Percentiles rank a stretch among this genome's conserved stretches.
phyloP scores from a whole-genome alignment of 2,113 vertebrate species.

The Pyrgilauda ruficollis region DNA sequence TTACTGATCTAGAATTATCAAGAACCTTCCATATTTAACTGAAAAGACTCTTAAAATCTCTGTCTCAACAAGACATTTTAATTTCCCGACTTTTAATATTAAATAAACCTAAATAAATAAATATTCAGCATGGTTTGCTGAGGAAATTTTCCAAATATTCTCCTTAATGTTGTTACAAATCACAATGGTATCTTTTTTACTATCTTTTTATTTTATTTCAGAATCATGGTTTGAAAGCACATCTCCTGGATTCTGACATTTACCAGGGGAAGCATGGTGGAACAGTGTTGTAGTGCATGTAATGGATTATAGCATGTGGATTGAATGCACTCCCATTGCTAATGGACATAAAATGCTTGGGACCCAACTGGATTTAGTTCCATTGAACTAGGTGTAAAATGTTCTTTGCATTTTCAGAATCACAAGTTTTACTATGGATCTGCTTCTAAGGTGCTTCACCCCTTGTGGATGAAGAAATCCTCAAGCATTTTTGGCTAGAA shows the following conservation, averaged over 20 bases:
- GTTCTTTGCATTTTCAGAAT: not conserved
- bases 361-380: rapidly evolving
- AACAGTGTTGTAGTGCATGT: not conserved
- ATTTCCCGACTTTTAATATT: not conserved
- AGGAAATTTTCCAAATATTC: not conserved
- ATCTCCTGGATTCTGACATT: not conserved
- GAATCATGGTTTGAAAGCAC: not conserved
- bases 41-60: not conserved
- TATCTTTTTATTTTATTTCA: not conserved
- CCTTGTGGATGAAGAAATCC: not conserved
- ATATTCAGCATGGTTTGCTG: not conserved
- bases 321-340: rapidly evolving
- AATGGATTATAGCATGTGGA: rapidly evolving
- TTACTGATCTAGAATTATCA: not conserved
- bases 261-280: rapidly evolving
- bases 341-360: not conserved
- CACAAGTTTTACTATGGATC: not conserved
- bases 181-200: not conserved
- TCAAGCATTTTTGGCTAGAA: not conserved
- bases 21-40: not conserved
- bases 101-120: slow-evolving; percentile 52
- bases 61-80: not conserved
- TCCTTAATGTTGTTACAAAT: not conserved
- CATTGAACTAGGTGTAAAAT: not conserved
- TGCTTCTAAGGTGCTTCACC: not conserved